Evolutionary conservation across 2,797 vertebrate genomes (phyloP), one percentile per base, ranked within the genome.

Genomic region (Chrysocyon brachyurus): DNA sequence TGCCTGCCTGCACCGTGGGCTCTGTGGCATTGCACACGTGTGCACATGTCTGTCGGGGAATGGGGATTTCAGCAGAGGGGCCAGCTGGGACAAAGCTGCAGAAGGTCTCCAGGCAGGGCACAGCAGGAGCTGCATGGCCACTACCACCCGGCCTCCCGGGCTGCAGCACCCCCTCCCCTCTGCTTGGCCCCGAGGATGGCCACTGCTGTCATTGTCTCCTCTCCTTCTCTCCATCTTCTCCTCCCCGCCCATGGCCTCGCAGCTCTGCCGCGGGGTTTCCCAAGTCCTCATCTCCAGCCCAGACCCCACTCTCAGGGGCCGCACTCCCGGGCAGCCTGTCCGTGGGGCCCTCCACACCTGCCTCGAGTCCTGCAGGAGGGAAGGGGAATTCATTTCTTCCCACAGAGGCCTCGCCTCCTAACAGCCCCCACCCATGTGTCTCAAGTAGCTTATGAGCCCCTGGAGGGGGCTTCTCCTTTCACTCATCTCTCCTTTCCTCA

Each of bases 21-120:
- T n/a, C 61, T 56, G 46, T 5, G 10, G 72, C 1, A 12, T 24
- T 5, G 3, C 16, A 6, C 5, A 4, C 3, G 2, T 11, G 6
- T n/a, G 4, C 72, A 75, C 1, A 14, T n/a, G 36, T 31, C 33
- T 77, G 36, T 19, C 7, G 3, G 12, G 33, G 12, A 36, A 6
- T 33, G 12, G 6, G 64, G 49, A 88, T 36, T 77, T 57, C 10
- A 86, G 61, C 59, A 95, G 77, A 59, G 31, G 26, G 8, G 6
- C 7, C 10, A 26, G 52, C 49, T 66, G 73, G 57, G 72, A 36
- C 52, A 26, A 46, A 28, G 40, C 1, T 73, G 72, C 15, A 52
- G n/a, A 63, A 63, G 87, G 6, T n/a, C 59, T 19, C 4, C 31
- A 12, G 17, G 12, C 82, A 46, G 36, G 78, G 59, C 75, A 33